phyloP scores from a whole-genome alignment of 2,888 invertebrate genomes.

The Saturnia pavonia region DNA sequence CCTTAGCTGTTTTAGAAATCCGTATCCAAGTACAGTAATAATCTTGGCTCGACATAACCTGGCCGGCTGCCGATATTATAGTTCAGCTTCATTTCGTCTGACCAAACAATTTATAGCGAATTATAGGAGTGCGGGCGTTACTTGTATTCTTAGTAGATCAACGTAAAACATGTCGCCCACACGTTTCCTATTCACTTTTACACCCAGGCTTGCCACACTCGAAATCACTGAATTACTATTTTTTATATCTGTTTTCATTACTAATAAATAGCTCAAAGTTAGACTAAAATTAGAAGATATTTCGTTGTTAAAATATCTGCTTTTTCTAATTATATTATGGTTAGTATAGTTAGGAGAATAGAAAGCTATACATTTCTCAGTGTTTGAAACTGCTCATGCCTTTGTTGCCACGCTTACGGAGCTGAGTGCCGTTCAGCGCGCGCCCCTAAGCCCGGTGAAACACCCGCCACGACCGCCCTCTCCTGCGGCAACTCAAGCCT shows the following conservation, averaged over 20 bases:
- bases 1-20: neutral
- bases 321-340: no score
- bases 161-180: neutral
- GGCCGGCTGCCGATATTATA: no score
- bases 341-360: no score
- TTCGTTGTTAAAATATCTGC: no score
- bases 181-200: neutral
- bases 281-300: no score
- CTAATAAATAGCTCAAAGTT: neutral
- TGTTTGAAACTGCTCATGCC: no score
- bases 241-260: neutral
- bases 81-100: neutral
- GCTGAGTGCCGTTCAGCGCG: no score
- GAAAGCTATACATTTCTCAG: no score
- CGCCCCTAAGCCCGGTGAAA: no score
- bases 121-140: neutral
- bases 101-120: neutral
- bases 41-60: neutral
- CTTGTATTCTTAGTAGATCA: neutral
- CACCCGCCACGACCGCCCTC: no score
- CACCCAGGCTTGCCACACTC: neutral
- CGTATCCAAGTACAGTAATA: neutral
- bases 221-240: neutral
- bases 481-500: no score
- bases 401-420: no score